phyloP scores from a whole-genome alignment of 1,140 invertebrate species.

The Matsumurasca onukii region DNA sequence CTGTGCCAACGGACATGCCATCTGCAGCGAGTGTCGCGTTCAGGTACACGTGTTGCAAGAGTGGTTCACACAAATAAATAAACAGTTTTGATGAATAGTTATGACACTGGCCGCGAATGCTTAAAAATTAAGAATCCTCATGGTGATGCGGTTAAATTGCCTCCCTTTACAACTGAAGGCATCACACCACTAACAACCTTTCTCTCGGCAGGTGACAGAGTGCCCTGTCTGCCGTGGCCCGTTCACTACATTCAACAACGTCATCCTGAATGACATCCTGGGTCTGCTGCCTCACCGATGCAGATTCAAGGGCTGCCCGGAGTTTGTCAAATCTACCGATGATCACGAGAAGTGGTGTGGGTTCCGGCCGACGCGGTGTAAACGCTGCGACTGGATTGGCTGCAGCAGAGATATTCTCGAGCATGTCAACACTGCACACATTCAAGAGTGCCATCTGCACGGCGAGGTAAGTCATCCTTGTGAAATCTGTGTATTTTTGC shows the following conservation, averaged over 20 bases:
- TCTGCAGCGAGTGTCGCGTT: not conserved
- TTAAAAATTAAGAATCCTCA: no score
- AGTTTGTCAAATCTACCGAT: not conserved
- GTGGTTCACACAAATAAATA: no score
- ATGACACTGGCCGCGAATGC: no score
- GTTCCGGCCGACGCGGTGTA: not conserved
- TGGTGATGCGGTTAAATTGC: no score
- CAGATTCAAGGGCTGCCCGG: not conserved
- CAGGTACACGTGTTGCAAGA: no score
- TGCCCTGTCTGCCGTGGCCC: not conserved
- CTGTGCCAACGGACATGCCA: constrained; percentile 2
- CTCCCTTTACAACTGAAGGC: no score
- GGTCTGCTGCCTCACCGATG: not conserved
- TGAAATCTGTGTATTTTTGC: no score
- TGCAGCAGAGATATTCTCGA: not conserved
- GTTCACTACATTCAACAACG: not conserved
- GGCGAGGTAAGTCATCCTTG: no score
- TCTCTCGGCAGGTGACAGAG: not conserved
- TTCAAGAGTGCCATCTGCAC: no score
- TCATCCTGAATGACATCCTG: not conserved
- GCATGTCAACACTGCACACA: no score
- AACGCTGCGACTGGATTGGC: constrained; percentile 2
- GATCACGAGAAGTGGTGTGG: constrained; percentile 17
- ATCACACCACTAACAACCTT: no score
- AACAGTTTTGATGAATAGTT: no score